Evolutionary conservation across 2,797 vertebrate species (phyloP), one percentile per base, ranked within the genome.

Genomic region (Rhinogobio ventralis): DNA sequence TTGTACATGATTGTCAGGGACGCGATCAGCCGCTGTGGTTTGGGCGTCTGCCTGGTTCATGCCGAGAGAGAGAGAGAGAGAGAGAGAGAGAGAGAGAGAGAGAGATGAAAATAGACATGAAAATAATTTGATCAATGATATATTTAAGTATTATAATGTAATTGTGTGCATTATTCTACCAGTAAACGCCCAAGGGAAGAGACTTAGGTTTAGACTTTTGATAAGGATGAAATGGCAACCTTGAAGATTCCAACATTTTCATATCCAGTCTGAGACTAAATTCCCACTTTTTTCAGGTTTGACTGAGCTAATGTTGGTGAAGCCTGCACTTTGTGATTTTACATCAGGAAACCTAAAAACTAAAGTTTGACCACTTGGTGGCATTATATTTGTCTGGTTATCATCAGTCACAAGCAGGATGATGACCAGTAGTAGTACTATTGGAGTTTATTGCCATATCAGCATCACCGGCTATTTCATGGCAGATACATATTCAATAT

Each of bases 1-100:
- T 91, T 55, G 85, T 83, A 71, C 80, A 67, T 88, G 90, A 91
- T 90, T 90, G 92, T 91, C 90, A 89, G 86, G 89, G 85, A 86
- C 45, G 55, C 81, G 87, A 93, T 90, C 87, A 89, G 87, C 57
- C 74, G 69, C 78, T 71, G 77, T 84, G 86, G 84, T 76, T 87
- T 91, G 87, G 91, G 90, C 88, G 82, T 84, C 74, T 93, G 89
- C 86, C 83, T 89, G 81, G 84, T 89, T 88, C 76, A 25, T 90
- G 75, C 84, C 30, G 81, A 28, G 73, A 39, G 46, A 39, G 25
- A 6, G 46, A 71, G 20, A 39, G 77, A 72, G 53, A 49, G 81
- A 23, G 74, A 42, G 46, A 28, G 25, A 7, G 46, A 71, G 20
- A 39, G 77, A 72, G 53, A 62, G 30, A 39, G 66, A 46, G 79